Base-by-base conservation (phyloP, 35 echinoderm and acorn worm genomes). In the Heliocidaris tuberculata region DNA sequence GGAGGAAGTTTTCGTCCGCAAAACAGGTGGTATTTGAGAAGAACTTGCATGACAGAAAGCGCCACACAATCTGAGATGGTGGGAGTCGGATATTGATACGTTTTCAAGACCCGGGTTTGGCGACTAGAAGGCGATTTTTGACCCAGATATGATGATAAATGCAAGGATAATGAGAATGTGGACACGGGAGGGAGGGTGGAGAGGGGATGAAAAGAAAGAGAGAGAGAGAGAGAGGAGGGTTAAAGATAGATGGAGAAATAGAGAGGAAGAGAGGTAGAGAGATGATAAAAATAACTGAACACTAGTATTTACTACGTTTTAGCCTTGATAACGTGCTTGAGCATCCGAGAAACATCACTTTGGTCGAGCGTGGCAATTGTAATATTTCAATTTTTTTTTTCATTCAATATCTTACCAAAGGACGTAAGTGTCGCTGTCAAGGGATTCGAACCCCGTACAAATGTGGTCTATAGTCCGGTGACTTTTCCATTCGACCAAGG, bases 131-230 rank as follows among this genome's bases (percentile, higher is more conserved):
- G 65, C 65, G 12, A 24, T 8, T 78, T 78, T 78, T 78, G 65
- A 78, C 65, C 65, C 65, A 78, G 65, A 78, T 78, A 78, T 78
- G 65, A 78, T 78, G 65, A 78, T n/a, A 78, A 78, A 78, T 78
- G 65, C 21, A 78, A 21, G 5, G 65, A 78, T n/a, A 19, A n/a
- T 8, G 65, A 78, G 21, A 78, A 78, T 78, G 27, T 78, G 27
- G 65, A 78, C 60, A 70, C 17, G 27, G 65, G 27, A 19, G 1
- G 65, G 17, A n/a, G 27, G 0, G 65, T 4, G 65, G 17, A 5
- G 65, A 0, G 4, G 7, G 27, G 60, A 19, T 5, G 27, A n/a
- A 24, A 8, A 24, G 17, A 70, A 27, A 24, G 65, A 27, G 65
- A 27, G 65, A 4, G 65, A 27, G 65, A 6, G 65, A 24, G 27